Base-by-base conservation (phyloP, 2,797 vertebrate genomes). In the Schizopygopsis malacanthus region DNA sequence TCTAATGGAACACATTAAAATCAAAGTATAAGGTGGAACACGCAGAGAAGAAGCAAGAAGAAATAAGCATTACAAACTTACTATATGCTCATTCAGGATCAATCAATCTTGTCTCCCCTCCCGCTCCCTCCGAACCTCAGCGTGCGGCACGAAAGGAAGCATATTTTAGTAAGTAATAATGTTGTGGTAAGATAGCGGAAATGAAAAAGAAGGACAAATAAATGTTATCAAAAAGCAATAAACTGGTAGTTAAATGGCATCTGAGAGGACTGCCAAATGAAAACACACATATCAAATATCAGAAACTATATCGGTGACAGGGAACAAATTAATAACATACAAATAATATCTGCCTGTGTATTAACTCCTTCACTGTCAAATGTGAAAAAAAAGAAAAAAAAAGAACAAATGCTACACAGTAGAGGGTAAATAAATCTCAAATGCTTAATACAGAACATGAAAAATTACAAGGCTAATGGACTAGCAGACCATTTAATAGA, bases 181-280 rank as follows among this genome's bases (percentile, higher is more conserved):
- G 92, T 92, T 91, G 50, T 2, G 65, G 84, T 80, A 87, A 78
- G 87, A 88, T 88, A 83, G 86, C 79, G 82, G 90, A 89, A 91
- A 91, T 91, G 88, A 90, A 90, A 89, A 86, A 90, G 86, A 78
- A 82, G 84, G 82, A 87, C 87, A 91, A 95, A 95, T 95, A 95
- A 95, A 95, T 93, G 91, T 88, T 92, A 95, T 95, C 91, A 94
- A 95, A 96, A 94, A 91, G 93, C 93, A 96, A 95, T 96, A 95
- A 95, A 93, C 92, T 91, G 89, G 90, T 91, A 90, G 88, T 87
- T 91, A 95, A 95, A 96, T 94, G 92, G 92, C 93, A 93, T 92
- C 94, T 92, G 94, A 95, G 94, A 95, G 93, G 92, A 89, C 91
- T 87, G 86, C 87, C 41, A 94, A 94, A 95, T 94, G 92, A 94